Evolutionary conservation across 2,797 vertebrate species (phyloP), one percentile per base, ranked within the genome.

Genomic region (Artibeus jamaicensis): DNA sequence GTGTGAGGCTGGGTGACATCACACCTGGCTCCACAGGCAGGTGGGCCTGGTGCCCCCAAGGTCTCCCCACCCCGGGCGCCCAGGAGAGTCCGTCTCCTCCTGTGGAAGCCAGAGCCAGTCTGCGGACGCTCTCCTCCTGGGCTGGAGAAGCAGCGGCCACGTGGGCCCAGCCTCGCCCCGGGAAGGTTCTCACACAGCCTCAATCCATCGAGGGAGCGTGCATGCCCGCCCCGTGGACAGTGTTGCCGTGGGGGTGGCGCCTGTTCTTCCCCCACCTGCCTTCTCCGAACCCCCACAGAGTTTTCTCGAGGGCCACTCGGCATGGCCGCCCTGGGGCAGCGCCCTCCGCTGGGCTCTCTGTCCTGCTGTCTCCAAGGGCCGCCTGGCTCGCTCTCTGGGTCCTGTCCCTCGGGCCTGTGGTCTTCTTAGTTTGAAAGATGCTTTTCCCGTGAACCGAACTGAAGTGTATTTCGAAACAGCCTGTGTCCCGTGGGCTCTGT

Each of bases 171-270:
- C 7, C 24, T 9, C 3, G 5, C 32, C 21, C 2, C 2, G 22
- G 3, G 22, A 3, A 32, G 79, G 8, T 1, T 21, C 2, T 3
- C 32, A 16, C 16, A 2, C 29, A 24, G 21, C 39, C 71, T 62
- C 15, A 7, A 0, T 18, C 19, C 44, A 0, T 8, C 2, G 32
- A 42, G 29, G 48, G 46, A 21, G 10, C 0, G 0, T 0, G 3
- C 21, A 19, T 15, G 2, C 18, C 26, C 29, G 21, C 26, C 53
- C 84, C 7, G 4, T 1, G 78, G 84, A 24, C 74, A 29, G 39
- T 1, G 7, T 21, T 70, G 2, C 0, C 0, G n/a, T 3, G 32
- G n/a, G 59, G 74, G 19, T 9, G 22, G 2, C 14, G 24, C 15
- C 53, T 15, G 2, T 24, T 15, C 48, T n/a, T 32, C 6, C 39